phyloP scores from a whole-genome alignment of 2,797 vertebrate species.

The Chlorospingus semifuscus region DNA sequence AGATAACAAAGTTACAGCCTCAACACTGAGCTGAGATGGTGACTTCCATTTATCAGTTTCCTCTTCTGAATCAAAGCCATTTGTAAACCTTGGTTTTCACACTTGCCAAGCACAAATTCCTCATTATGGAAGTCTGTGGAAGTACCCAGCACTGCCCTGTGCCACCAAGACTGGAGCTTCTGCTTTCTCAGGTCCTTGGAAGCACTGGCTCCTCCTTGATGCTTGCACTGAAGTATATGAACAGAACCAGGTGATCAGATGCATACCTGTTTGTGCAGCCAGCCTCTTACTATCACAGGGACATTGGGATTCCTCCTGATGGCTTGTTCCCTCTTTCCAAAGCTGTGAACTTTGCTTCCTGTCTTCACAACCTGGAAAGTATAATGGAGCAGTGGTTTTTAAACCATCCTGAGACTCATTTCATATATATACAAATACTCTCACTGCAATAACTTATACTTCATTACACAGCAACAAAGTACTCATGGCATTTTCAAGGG shows the following conservation, averaged over 20 bases:
- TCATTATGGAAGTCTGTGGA: not conserved
- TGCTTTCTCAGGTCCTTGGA: not conserved
- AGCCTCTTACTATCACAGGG: slow-evolving; percentile 95
- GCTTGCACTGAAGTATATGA: fast-evolving
- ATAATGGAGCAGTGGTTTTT: not conserved
- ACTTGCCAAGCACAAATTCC: not conserved
- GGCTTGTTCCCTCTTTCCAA: slow-evolving; percentile 95
- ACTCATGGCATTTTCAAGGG: not conserved
- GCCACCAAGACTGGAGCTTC: fast-evolving
- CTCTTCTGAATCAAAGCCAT: not conserved
- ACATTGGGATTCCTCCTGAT: slow-evolving; percentile 95
- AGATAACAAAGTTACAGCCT: not conserved
- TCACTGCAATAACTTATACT: not conserved
- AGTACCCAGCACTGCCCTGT: not conserved
- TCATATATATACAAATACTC: not conserved
- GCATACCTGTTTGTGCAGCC: slow-evolving; percentile 96
- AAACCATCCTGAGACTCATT: not conserved
- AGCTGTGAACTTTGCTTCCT: slow-evolving; percentile 89
- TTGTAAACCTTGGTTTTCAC: not conserved
- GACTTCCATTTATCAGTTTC: not conserved
- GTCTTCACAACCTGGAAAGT: slow-evolving; percentile 79
- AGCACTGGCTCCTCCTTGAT: not conserved
- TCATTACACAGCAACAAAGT: not conserved
- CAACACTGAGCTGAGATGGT: not conserved
- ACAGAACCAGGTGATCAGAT: not conserved